Percentiles rank a stretch among this genome's conserved stretches.
Conservation (phyloP, 2,888 invertebrate species). For the Phengaris arion region DNA sequence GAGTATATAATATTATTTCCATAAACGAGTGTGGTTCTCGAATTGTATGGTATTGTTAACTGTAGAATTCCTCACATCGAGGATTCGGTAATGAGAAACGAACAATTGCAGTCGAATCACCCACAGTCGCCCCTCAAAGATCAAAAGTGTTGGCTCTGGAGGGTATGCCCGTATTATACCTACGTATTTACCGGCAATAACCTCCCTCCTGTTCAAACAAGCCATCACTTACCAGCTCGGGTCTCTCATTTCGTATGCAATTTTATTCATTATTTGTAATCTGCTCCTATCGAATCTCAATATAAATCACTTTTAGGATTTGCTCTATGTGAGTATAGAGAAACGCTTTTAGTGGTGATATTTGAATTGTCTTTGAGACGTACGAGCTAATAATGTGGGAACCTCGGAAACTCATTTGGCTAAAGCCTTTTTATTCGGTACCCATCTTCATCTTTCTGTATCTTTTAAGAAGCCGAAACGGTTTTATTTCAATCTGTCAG, state of each 20-base stretch:
- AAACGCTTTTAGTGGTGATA: conserved; percentile 75
- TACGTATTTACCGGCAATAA: conserved; percentile 69
- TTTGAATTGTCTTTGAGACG: conserved; percentile 71
- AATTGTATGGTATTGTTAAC: neutral
- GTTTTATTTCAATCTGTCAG: conserved; percentile 48
- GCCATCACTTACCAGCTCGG: conserved; percentile 64
- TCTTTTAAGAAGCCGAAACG: conserved; percentile 63
- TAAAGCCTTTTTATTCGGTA: conserved; percentile 53
- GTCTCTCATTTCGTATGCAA: conserved; percentile 78
- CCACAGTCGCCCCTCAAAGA: conserved; percentile 30
- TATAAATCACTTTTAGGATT: conserved; percentile 78
- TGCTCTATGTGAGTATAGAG: conserved; percentile 70
- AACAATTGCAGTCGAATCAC: conserved; percentile 24
- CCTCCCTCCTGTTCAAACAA: conserved; percentile 62
- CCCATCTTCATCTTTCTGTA: conserved; percentile 59
- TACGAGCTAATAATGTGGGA: conserved; percentile 65
- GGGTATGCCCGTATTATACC: conserved; percentile 40
- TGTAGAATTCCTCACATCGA: neutral
- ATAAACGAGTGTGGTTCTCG: no score
- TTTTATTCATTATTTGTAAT: conserved; percentile 80
- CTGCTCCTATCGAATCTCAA: conserved; percentile 76
- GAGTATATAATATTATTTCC: no score
- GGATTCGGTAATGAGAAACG: neutral
- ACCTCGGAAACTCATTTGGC: conserved; percentile 72
- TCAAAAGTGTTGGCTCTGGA: conserved; percentile 36